Percentiles rank a stretch among this genome's conserved stretches.
Conservation (phyloP, 1,140 invertebrate species). For the Magallana ariakensis region DNA sequence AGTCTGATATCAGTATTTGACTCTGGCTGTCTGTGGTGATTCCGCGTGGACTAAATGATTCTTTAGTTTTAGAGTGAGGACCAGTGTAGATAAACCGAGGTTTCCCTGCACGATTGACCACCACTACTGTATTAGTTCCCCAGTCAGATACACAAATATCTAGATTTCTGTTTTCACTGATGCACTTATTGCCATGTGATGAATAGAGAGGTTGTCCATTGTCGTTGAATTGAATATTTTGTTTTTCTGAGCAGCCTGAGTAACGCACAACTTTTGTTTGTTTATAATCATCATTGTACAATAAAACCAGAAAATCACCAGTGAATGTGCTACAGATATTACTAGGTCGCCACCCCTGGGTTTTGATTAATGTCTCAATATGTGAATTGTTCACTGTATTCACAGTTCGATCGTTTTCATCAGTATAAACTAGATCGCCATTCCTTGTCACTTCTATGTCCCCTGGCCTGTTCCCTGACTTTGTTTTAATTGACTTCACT, state of each 20-base stretch:
- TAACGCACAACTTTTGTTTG: neutral
- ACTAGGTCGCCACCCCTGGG: neutral
- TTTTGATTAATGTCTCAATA: neutral
- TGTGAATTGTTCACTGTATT: neutral
- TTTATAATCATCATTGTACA: neutral
- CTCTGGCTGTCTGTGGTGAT: neutral
- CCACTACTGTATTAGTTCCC: neutral
- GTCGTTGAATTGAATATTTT: neutral
- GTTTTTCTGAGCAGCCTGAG: neutral
- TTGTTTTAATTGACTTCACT: neutral
- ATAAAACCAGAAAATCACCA: neutral
- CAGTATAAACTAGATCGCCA: neutral
- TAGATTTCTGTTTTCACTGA: slow-evolving; percentile 2
- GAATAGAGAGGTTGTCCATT: neutral
- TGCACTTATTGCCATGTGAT: neutral
- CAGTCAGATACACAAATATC: neutral
- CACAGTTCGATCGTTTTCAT: neutral
- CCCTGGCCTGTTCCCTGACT: neutral
- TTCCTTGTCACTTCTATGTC: neutral
- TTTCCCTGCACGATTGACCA: neutral
- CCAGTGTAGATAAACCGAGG: neutral
- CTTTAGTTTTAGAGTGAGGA: neutral
- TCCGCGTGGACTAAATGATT: neutral
- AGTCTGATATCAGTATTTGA: neutral
- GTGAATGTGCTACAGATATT: neutral